Percentiles rank a stretch among this genome's conserved stretches.
phyloP scores from a whole-genome alignment of 1,140 invertebrate species.

The Telenomus remus region DNA sequence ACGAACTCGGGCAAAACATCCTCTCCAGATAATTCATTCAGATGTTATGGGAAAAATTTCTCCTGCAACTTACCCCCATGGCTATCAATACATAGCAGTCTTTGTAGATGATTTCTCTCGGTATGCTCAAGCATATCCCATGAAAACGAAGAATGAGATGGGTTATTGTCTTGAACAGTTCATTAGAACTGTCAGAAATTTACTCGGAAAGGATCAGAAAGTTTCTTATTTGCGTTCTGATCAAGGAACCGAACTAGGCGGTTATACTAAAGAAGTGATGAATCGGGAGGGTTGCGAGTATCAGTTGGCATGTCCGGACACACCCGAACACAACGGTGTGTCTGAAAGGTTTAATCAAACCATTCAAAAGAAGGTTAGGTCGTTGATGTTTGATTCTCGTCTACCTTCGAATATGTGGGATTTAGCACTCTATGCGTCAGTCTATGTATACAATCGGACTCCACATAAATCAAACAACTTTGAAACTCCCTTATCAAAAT shows the following conservation, averaged over 20 bases:
- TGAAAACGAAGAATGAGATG: background rate
- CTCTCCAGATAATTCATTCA: background rate
- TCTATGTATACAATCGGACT: background rate
- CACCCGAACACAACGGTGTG: background rate
- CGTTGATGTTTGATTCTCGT: background rate
- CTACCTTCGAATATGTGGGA: background rate
- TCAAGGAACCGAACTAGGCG: background rate
- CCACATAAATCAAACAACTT: background rate
- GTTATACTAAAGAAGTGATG: background rate
- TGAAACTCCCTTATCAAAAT: background rate
- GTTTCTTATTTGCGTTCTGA: background rate
- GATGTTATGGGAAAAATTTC: background rate
- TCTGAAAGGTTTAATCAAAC: background rate
- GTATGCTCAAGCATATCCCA: background rate
- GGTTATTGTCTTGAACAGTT: background rate
- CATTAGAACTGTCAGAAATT: background rate
- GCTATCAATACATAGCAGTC: background rate
- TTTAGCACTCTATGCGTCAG: background rate
- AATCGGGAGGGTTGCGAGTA: background rate
- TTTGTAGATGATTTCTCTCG: background rate
- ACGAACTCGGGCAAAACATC: background rate
- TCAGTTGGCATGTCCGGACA: background rate
- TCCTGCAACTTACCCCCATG: background rate
- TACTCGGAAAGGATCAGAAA: background rate
- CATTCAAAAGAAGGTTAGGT: background rate